Evolutionary conservation across 1,140 invertebrate species (phyloP).

Genomic region (Caenorhabditis inopinata): DNA sequence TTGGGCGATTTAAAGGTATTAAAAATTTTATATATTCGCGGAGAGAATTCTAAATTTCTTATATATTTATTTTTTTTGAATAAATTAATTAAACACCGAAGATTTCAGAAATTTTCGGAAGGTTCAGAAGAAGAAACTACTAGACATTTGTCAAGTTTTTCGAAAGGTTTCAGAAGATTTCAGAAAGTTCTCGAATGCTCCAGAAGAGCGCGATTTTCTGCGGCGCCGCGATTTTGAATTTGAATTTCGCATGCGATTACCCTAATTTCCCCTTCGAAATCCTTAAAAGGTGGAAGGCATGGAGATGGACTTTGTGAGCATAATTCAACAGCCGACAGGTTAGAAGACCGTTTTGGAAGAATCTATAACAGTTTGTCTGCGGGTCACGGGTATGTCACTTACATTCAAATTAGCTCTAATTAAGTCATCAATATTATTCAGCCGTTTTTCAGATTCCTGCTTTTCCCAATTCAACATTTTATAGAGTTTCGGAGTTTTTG

Average conservation of each 20-base stretch:
- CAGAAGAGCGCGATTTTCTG: too few relatives aligned
- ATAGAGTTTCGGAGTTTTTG: neutral
- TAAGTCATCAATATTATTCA: neutral
- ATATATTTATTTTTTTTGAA: too few relatives aligned
- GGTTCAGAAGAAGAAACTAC: too few relatives aligned
- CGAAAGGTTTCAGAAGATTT: too few relatives aligned
- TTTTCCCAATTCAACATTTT: conserved; percentile 6
- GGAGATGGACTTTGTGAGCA: neutral
- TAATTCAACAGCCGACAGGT: neutral
- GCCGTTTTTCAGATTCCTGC: neutral
- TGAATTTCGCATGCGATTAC: too few relatives aligned
- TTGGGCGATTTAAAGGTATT: too few relatives aligned
- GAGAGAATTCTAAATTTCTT: too few relatives aligned
- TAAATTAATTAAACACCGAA: too few relatives aligned
- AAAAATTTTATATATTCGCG: neutral
- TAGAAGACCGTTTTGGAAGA: conserved; percentile 1
- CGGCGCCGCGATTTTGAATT: too few relatives aligned
- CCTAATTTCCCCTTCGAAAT: conserved; percentile 21
- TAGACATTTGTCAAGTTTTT: too few relatives aligned
- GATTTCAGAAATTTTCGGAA: too few relatives aligned
- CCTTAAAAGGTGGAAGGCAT: neutral
- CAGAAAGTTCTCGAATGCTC: too few relatives aligned
- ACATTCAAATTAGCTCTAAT: neutral
- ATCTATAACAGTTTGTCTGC: neutral
- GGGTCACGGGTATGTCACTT: neutral